Evolutionary conservation across 2,113 vertebrate species (phyloP).

Genomic region (Herpailurus yagouaroundi): DNA sequence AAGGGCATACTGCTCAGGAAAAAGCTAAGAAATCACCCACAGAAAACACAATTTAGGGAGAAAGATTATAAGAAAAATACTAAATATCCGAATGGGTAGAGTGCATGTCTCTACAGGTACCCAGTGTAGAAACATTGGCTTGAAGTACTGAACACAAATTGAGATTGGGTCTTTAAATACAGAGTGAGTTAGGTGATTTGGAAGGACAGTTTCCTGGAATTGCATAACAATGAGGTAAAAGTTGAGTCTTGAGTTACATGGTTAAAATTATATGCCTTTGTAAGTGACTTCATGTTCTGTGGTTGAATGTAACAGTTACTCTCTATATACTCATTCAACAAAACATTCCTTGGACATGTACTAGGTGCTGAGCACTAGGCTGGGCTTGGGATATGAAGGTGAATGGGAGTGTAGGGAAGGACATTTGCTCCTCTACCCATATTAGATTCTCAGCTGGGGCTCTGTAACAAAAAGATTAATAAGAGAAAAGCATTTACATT

Average conservation of each 20-base stretch:
- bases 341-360: neutral
- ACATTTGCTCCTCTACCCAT: neutral
- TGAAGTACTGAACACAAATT: neutral
- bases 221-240: constrained; percentile 29
- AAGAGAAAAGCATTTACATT: neutral
- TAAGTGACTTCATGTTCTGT: constrained; percentile 9
- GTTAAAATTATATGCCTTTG: constrained; percentile 5
- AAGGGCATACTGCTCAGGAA: neutral
- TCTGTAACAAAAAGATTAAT: neutral
- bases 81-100: neutral
- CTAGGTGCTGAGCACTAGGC: neutral
- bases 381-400: neutral
- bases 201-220: neutral
- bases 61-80: neutral
- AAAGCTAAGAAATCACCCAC: neutral
- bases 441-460: neutral
- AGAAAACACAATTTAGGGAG: neutral
- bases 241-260: neutral
- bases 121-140: neutral
- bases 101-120: neutral
- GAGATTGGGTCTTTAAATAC: neutral
- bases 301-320: neutral
- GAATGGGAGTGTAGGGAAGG: neutral
- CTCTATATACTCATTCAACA: neutral
- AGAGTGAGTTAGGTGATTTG: constrained; percentile 21